phyloP scores from a whole-genome alignment of 2,797 vertebrate species.

The Notamacropus eugenii region DNA sequence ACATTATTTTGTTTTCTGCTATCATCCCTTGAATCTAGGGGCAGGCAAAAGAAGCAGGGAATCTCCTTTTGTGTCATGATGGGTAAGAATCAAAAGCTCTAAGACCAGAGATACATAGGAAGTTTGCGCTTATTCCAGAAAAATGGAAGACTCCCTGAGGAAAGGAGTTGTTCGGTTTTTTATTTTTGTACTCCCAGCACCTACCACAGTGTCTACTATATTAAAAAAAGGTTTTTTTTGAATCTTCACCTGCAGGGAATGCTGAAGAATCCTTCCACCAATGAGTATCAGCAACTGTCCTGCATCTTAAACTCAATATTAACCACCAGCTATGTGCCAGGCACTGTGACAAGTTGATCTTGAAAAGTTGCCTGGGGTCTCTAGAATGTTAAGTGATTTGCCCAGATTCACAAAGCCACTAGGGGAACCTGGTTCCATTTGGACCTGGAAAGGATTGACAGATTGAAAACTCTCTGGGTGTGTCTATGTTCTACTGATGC shows the following conservation, averaged over 20 bases:
- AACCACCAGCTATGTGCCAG: not conserved
- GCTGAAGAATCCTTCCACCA: not conserved
- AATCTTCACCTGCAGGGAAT: not conserved
- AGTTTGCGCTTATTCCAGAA: not conserved
- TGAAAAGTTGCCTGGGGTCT: not conserved
- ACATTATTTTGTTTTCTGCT: not conserved
- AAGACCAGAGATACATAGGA: not conserved
- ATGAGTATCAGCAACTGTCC: not conserved
- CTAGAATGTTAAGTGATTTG: not conserved
- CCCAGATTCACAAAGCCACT: not conserved
- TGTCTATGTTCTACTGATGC: not conserved
- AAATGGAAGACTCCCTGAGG: not conserved
- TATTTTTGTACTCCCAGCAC: not conserved
- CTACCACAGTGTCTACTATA: not conserved
- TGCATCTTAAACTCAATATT: not conserved
- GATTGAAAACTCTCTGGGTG: not conserved
- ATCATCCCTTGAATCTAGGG: not conserved
- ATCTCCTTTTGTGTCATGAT: not conserved
- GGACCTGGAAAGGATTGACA: not conserved
- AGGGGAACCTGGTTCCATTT: not conserved
- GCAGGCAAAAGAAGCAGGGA: not conserved
- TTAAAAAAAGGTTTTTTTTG: not conserved
- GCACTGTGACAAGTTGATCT: not conserved
- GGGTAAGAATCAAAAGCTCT: not conserved
- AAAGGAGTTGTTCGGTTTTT: not conserved